A percentile compares a stretch with the other conserved stretches of the same genome.
Evolutionary conservation across 2,113 vertebrate genomes (phyloP).

Genomic region (Gopherus flavomarginatus): DNA sequence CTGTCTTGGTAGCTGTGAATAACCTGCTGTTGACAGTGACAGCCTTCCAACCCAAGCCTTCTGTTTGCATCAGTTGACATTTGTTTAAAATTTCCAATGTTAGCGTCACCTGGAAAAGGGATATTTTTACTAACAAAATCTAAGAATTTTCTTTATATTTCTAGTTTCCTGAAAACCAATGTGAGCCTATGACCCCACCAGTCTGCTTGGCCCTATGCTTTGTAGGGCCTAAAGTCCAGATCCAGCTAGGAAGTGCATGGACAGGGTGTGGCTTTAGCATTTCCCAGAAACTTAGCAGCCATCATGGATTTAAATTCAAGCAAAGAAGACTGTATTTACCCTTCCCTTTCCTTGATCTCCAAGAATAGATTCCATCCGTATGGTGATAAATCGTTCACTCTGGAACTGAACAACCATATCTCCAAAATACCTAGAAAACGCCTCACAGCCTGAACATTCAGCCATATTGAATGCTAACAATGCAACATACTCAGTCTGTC

Average conservation of each 20-base stretch:
- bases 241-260: fast-evolving
- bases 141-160: neutral
- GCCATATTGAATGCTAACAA: neutral
- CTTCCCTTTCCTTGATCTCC: neutral
- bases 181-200: neutral
- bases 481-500: neutral
- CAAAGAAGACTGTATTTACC: neutral
- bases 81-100: constrained; percentile 50
- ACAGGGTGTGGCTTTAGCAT: neutral
- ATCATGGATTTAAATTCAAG: neutral
- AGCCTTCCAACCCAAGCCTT: constrained; percentile 6
- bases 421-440: neutral
- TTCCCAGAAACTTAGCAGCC: neutral
- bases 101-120: constrained; percentile 14
- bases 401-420: neutral
- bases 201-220: neutral
- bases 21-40: neutral
- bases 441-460: neutral
- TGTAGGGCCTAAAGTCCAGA: neutral
- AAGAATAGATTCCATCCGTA: neutral
- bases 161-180: neutral
- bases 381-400: neutral
- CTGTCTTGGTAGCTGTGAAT: neutral
- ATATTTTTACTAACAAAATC: neutral
- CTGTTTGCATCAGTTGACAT: constrained; percentile 31